These are phyloP conservation scores for Drosophila melanocephala DNA, from an alignment of 2,888 invertebrate genomes.

Conservation along the genomic window DNA sequence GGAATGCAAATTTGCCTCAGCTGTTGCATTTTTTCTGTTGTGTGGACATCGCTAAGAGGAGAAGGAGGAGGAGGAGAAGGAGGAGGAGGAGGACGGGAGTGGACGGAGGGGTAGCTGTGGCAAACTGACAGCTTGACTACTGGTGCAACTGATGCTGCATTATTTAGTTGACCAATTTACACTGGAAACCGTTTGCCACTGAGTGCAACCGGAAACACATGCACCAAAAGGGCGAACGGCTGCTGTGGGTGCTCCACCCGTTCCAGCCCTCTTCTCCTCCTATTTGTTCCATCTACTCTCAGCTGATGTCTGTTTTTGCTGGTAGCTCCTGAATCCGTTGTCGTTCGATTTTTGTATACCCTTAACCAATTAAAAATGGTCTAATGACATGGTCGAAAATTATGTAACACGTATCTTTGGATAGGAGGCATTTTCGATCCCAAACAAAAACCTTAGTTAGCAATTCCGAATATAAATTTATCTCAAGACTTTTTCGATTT, in stretches of 20 bases:
- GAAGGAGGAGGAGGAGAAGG: neutral
- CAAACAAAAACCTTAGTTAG: neutral
- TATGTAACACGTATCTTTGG: neutral
- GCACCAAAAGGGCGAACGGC: slow-evolving; percentile 38
- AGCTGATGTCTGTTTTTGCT: slow-evolving; percentile 17
- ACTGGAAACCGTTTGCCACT: slow-evolving; percentile 67
- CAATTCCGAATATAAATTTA: neutral
- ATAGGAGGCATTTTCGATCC: neutral
- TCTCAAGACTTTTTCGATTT: neutral
- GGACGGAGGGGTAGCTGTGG: slow-evolving; percentile 1
- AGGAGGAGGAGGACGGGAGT: neutral
- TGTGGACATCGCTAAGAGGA: neutral
- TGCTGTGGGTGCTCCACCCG: neutral
- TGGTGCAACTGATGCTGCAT: slow-evolving; percentile 79
- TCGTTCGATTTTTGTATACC: neutral
- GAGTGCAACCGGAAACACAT: slow-evolving; percentile 80
- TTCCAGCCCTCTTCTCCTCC: neutral
- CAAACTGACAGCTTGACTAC: slow-evolving; percentile 55
- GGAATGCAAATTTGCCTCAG: slow-evolving; percentile 66
- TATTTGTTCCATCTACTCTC: neutral
- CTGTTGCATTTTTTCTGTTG: slow-evolving; percentile 48
- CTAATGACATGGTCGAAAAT: neutral
- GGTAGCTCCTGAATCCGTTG: neutral
- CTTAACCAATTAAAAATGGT: neutral
- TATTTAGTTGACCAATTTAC: slow-evolving; percentile 83